A percentile compares a stretch with the other conserved stretches of the same genome.
These are phyloP conservation scores for Cabera pusaria DNA, from an alignment of 2,888 invertebrate species.

Conservation along the genomic window DNA sequence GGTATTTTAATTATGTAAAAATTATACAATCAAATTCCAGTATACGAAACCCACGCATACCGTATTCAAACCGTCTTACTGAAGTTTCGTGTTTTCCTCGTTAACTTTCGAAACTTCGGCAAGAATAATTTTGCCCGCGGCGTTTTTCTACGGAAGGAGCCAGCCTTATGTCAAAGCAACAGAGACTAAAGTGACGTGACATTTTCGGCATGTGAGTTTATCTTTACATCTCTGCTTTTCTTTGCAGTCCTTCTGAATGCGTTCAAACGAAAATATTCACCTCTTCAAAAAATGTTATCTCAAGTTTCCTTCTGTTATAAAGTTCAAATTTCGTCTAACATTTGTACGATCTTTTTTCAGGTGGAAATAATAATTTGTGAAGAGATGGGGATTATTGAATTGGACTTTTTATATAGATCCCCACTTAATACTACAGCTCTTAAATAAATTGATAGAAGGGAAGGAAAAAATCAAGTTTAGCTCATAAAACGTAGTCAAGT, in stretches of 20 bases:
- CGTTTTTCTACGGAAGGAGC: slow-evolving; percentile 35
- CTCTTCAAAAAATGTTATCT: slow-evolving; percentile 53
- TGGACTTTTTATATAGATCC: too few species aligned
- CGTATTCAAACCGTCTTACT: slow-evolving; percentile 50
- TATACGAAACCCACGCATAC: slow-evolving; percentile 38
- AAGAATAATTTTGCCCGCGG: slow-evolving; percentile 48
- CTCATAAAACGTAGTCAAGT: too few species aligned
- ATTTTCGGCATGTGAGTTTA: slow-evolving; percentile 37
- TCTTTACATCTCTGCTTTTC: slow-evolving; percentile 47
- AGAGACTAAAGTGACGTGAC: slow-evolving; percentile 47
- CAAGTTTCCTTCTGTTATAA: slow-evolving; percentile 36
- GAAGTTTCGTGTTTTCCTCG: slow-evolving; percentile 63
- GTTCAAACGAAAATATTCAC: slow-evolving; percentile 52
- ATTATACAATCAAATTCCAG: too few species aligned
- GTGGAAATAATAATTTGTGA: slow-evolving; percentile 5
- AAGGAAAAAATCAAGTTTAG: background rate
- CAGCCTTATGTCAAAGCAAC: slow-evolving; percentile 43
- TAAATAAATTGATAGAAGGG: too few species aligned
- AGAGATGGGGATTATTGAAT: too few species aligned
- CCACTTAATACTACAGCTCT: too few species aligned
- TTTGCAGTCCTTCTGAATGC: slow-evolving; percentile 52
- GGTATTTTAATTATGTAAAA: too few species aligned
- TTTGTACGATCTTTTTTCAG: slow-evolving; percentile 4
- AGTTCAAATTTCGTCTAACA: slow-evolving; percentile 18
- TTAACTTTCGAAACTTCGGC: slow-evolving; percentile 52